These are phyloP conservation scores for Aporrectodea caliginosa DNA, from an alignment of 1,140 invertebrate species.

Conservation along the genomic window DNA sequence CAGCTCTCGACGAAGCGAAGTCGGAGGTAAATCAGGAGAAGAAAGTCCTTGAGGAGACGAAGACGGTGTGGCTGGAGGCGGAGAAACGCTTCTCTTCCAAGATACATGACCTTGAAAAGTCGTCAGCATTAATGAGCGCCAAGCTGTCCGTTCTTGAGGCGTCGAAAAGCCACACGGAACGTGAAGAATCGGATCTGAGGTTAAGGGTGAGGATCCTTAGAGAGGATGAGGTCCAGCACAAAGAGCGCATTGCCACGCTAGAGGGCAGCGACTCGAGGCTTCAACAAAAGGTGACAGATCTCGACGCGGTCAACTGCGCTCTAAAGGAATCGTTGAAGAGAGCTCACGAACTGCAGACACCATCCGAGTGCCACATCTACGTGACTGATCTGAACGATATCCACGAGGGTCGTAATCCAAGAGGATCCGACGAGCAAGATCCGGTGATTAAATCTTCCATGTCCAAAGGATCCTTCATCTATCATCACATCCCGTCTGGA, in stretches of 20 bases:
- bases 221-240: background rate
- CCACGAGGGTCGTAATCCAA: background rate
- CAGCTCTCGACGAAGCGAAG: background rate
- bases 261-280: background rate
- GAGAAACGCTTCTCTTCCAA: conserved; percentile 18
- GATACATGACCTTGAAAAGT: conserved; percentile 33
- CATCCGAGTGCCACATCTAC: background rate
- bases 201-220: conserved; percentile 1
- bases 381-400: background rate
- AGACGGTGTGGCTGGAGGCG: conserved; percentile 31
- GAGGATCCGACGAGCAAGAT: background rate
- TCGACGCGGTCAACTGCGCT: background rate
- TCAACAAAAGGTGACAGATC: background rate
- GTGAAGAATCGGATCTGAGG: background rate
- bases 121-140: conserved; percentile 35
- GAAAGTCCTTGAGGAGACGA: conserved; percentile 31
- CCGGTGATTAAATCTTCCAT: too few species aligned
- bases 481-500: background rate
- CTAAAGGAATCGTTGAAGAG: background rate
- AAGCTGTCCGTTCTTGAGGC: conserved; percentile 10
- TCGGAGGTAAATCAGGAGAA: conserved; percentile 19
- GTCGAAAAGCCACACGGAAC: background rate
- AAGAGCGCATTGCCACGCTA: background rate
- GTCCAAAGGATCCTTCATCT: background rate
- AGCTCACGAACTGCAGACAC: background rate